Evolutionary conservation across 2,888 invertebrate species (phyloP), one percentile per base, ranked within the genome.

Genomic region (Argyra leucocephala): DNA sequence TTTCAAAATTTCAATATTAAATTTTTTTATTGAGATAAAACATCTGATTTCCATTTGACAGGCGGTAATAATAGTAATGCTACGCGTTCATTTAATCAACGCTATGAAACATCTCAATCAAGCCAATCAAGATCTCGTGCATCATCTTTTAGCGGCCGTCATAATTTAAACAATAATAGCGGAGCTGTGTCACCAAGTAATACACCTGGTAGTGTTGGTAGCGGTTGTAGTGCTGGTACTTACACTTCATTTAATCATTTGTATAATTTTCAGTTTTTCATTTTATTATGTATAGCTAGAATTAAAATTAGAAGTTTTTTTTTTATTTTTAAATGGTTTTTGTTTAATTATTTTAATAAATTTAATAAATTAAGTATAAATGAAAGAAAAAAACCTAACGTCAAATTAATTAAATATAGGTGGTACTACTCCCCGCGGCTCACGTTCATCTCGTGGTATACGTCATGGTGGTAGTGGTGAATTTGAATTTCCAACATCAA

Each of bases 21-120:
- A 7, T 18, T 48, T 48, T 48, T 15, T 48, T 48, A 48, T n/a
- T 48, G n/a, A 48, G 31, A 31, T n/a, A 31, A 31, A 31, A 48
- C 18, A 18, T 48, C 48, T 18, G 18, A 48, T 18, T 48, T 48
- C n/a, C 48, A 48, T 18, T 48, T 18, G 48, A 48, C 48, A 48
- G 48, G 48, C n/a, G 48, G 48, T 48, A 31, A 10, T 10, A 48
- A n/a, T n/a, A 48, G 48, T 77, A 60, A 76, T 76, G 64, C 73
- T 76, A 64, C 78, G 80, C 21, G 76, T 77, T 68, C 81, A 83
- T 65, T 83, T 83, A 69, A 81, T 80, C 69, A 48, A 18, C 83
- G 86, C 67, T 86, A 86, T 72, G 86, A 86, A 68, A 83, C 85
- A 12, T 48, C 48, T 1, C 82, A 84, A 63, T 72, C 77, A 63